Evolutionary conservation across 1,140 invertebrate species (phyloP).

Genomic region (Drosophila kurseongensis): DNA sequence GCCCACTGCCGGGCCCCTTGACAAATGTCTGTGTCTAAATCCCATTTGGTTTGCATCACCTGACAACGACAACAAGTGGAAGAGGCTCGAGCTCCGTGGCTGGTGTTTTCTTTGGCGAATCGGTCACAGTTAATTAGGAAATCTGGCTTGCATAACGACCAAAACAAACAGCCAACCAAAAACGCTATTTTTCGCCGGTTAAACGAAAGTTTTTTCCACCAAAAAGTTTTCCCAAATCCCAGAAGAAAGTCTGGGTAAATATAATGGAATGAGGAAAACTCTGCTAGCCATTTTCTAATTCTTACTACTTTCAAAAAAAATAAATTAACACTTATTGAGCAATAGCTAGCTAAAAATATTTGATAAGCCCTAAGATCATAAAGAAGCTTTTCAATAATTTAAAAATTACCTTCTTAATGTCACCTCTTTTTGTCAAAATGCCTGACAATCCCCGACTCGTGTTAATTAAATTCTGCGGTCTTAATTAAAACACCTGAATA

Average conservation of each 20-base stretch:
- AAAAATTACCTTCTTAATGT: neutral
- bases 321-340: no score
- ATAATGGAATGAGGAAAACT: no score
- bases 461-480: neutral
- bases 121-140: constrained; percentile 55
- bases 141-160: constrained; percentile 34
- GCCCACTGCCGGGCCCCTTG: constrained; percentile 39
- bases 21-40: constrained; percentile 51
- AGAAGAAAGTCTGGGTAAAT: no score
- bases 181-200: neutral
- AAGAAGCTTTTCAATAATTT: no score
- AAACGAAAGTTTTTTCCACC: neutral
- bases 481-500: constrained; percentile 3
- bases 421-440: neutral
- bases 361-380: no score
- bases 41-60: constrained; percentile 42
- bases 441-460: no score
- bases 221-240: neutral
- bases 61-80: constrained; percentile 10
- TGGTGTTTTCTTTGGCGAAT: constrained; percentile 43
- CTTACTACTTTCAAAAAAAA: no score
- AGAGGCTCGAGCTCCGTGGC: neutral
- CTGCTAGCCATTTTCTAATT: no score
- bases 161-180: constrained; percentile 1
- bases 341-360: no score